A percentile compares a stretch with the other conserved stretches of the same genome.
Conservation (phyloP, 2,113 vertebrate genomes). For the Osmerus eperlanus region DNA sequence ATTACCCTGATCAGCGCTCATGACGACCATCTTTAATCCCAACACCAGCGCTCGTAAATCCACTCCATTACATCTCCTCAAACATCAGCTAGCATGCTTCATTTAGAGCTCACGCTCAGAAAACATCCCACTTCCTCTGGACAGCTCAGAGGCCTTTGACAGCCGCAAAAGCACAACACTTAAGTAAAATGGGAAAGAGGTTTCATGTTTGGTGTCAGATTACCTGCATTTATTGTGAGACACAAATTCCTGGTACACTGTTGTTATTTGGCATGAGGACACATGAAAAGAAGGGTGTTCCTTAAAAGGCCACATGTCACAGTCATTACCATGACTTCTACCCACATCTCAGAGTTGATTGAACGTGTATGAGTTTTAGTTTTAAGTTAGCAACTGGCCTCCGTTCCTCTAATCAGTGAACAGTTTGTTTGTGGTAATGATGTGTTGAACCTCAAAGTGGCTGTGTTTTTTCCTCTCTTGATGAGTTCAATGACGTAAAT, state of each 20-base stretch:
- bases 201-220: constrained; percentile 5
- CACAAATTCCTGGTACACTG: background rate
- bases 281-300: background rate
- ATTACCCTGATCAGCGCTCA: constrained; percentile 64
- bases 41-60: constrained; percentile 59
- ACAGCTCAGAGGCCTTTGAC: constrained; percentile 14
- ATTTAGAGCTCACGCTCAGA: constrained; percentile 42
- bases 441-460: constrained; percentile 10
- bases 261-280: background rate
- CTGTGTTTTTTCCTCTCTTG: background rate
- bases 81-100: constrained; percentile 41
- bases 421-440: background rate
- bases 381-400: background rate
- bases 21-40: constrained; percentile 58
- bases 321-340: no score
- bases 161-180: constrained; percentile 14
- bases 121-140: constrained; percentile 17
- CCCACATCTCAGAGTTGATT: background rate
- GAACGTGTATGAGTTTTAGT: background rate
- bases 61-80: constrained; percentile 52
- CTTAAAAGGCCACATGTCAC: background rate
- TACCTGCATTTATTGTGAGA: constrained; percentile 2
- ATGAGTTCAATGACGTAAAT: background rate
- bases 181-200: background rate
- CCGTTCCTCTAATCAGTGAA: background rate